Conservation (phyloP, 2,888 invertebrate genomes). For the Chaitophorus viminalis region DNA sequence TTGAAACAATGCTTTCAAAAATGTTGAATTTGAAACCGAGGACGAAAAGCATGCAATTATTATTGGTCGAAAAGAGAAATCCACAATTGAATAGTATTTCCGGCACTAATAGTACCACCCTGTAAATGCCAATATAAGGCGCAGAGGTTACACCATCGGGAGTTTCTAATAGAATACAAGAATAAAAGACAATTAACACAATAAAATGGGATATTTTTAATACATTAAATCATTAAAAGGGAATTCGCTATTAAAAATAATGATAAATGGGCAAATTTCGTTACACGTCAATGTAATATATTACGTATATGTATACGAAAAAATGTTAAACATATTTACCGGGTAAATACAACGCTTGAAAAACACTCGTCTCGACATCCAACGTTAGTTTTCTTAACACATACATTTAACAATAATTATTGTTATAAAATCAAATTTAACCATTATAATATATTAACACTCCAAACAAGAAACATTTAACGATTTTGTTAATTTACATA, state of each 20-base stretch:
- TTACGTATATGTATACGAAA: not conserved
- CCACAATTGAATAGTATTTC: too few relatives aligned
- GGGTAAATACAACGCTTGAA: not conserved
- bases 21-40: too few relatives aligned
- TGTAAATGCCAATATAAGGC: too few relatives aligned
- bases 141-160: not conserved
- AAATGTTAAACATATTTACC: not conserved
- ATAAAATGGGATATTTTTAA: slow-evolving; percentile 4
- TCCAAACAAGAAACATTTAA: not conserved
- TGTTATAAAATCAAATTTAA: not conserved
- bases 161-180: not conserved
- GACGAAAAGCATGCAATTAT: too few relatives aligned
- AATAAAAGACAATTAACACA: not conserved
- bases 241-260: slow-evolving; percentile 28
- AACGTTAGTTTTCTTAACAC: not conserved
- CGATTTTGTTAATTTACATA: not conserved
- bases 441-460: not conserved
- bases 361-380: not conserved
- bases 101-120: too few relatives aligned
- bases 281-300: not conserved
- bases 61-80: too few relatives aligned
- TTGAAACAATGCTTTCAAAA: too few relatives aligned
- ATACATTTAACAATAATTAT: slow-evolving; percentile 8
- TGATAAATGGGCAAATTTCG: not conserved
- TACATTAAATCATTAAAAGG: slow-evolving; percentile 30